Base-by-base conservation (phyloP, 2,797 vertebrate genomes). In the Alosa sapidissima region DNA sequence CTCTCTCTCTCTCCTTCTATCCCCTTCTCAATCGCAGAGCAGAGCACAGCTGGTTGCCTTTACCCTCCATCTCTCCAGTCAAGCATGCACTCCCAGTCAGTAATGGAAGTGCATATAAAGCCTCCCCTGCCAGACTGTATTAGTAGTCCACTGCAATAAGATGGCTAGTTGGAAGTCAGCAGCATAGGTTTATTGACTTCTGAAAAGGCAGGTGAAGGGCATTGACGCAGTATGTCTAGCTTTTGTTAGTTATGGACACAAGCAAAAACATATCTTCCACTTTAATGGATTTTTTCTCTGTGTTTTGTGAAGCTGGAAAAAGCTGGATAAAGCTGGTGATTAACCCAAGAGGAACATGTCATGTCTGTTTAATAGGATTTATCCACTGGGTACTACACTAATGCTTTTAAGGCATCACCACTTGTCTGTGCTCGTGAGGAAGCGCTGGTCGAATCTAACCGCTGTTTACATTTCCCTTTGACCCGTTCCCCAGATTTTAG, bases 401-500 rank as follows among this genome's bases (percentile, higher is more conserved):
- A 78, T 78, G 72, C 16, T 78, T 47, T 47, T 14, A 1, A 45
- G 45, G 72, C 21, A 21, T 14, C 13, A 36, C 33, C 28, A 21
- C 16, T 21, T 47, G 19, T 16, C 45, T 6, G 36, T 19, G 54
- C 2, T 55, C 4, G 21, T 19, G 41, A 36, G 41, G 36, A 45
- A 14, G 68, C 14, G 0, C 0, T 65, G 62, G 62, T 65, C 6
- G 16, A 41, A 16, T 19, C 3, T 75, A 36, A 45, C 33, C 24
- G 24, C 7, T 36, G 62, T 36, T 41, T 33, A 24, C 62, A 14
- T 68, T 28, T 33, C 2, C 33, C 68, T 14, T 33, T 47, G 72
- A 78, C 24, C 8, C 58, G 19, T 85, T 51, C 36, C 60, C 45
- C 83, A 99, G 98, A 97, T 99, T 91, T 87, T 99, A 92, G 98